A percentile compares a stretch with the other conserved stretches of the same genome.
phyloP scores from a whole-genome alignment of 1,140 invertebrate species.

The Saccostrea echinata region DNA sequence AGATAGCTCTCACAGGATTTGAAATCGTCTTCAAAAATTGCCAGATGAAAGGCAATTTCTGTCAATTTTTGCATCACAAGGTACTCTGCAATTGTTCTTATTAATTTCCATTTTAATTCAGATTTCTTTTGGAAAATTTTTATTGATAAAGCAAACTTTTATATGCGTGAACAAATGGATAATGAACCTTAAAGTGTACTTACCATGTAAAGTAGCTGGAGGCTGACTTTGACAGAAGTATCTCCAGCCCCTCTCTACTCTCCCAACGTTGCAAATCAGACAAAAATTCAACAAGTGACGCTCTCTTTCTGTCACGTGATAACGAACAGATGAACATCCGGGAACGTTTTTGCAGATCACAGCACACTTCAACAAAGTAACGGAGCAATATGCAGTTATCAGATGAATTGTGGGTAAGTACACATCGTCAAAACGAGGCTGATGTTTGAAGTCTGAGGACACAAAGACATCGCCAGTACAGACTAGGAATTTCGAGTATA shows the following conservation, averaged over 20 bases:
- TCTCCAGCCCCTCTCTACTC: not conserved
- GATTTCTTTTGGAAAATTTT: no score
- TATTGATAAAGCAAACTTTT: no score
- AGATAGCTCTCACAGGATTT: no score
- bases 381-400: not conserved
- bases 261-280: not conserved
- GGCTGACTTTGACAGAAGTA: not conserved
- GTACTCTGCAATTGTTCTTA: no score
- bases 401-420: not conserved
- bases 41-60: no score
- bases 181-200: no score
- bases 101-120: no score
- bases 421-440: slow-evolving; percentile 6
- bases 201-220: not conserved
- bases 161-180: no score
- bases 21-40: no score
- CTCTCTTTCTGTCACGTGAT: not conserved
- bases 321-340: not conserved
- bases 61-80: no score
- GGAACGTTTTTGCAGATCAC: not conserved
- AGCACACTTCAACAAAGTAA: not conserved
- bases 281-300: not conserved
- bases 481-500: not conserved
- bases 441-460: not conserved
- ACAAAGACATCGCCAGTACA: not conserved